Conservation (phyloP, 2,797 vertebrate species). For the Danio kyathit region DNA sequence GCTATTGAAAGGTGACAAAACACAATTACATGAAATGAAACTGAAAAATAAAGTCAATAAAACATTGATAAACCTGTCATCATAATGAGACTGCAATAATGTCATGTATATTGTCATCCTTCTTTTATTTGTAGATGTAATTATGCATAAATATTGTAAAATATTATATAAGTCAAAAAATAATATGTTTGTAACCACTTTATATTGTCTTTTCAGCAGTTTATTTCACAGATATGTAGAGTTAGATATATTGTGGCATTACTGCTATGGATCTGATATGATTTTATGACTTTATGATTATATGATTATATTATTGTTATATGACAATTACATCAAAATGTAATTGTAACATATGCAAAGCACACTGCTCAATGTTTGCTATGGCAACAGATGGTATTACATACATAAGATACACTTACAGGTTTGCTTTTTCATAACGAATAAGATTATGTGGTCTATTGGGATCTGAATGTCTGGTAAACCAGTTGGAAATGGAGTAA, state of each 20-base stretch:
- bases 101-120: too few relatives aligned
- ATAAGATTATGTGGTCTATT: constrained; percentile 26
- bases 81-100: too few relatives aligned
- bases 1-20: too few relatives aligned
- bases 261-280: constrained; percentile 3
- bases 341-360: constrained; percentile 6
- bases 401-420: constrained; percentile 20
- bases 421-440: constrained; percentile 28
- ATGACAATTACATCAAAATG: background rate
- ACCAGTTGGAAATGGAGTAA: constrained; percentile 28
- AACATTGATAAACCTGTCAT: too few relatives aligned
- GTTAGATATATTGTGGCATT: background rate
- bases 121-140: too few relatives aligned
- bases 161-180: too few relatives aligned
- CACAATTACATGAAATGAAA: background rate
- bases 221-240: background rate
- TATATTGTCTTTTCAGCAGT: background rate
- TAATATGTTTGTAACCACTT: background rate
- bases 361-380: constrained; percentile 24
- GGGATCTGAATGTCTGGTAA: constrained; percentile 25
- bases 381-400: constrained; percentile 16
- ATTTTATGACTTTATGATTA: too few relatives aligned
- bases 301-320: background rate
- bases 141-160: too few relatives aligned
- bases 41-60: background rate